Percentiles rank a stretch among this genome's conserved stretches.
Conservation (phyloP, 2,113 vertebrate genomes). For the Corythaeola cristata region DNA sequence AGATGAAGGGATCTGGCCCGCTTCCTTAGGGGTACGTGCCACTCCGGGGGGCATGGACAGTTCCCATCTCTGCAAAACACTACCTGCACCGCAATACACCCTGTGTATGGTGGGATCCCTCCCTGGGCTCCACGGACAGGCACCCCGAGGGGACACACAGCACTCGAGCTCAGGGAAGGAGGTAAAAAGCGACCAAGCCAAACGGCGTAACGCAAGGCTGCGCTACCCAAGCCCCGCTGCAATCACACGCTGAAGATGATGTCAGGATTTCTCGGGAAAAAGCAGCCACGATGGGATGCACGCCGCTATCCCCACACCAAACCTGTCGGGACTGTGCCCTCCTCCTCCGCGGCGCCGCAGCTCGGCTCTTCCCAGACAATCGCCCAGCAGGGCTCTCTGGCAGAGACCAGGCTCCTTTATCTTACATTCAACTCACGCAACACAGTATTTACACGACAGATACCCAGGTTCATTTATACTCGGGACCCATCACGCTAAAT, state of each 20-base stretch:
- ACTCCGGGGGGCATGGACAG: rapidly evolving
- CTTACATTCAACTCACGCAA: not conserved
- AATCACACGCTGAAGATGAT: not conserved
- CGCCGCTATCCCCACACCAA: not conserved
- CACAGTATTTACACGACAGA: not conserved
- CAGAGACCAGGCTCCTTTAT: not conserved
- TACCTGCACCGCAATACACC: no score
- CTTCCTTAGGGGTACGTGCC: not conserved
- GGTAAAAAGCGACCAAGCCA: not conserved
- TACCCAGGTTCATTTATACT: not conserved
- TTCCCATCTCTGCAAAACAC: not conserved
- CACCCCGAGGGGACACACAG: rapidly evolving
- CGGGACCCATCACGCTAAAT: not conserved
- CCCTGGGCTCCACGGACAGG: not conserved
- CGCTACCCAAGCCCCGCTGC: not conserved
- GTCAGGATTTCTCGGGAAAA: not conserved
- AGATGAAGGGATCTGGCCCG: not conserved
- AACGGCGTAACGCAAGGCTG: not conserved
- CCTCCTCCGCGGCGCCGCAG: rapidly evolving
- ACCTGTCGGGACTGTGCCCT: not conserved
- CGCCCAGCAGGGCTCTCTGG: not conserved
- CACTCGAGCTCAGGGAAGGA: not conserved
- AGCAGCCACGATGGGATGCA: rapidly evolving
- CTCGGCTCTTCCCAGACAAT: not conserved
- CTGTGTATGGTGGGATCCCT: not conserved